Conservation (phyloP, 2,888 invertebrate genomes). For the Coelopa pilipes region DNA sequence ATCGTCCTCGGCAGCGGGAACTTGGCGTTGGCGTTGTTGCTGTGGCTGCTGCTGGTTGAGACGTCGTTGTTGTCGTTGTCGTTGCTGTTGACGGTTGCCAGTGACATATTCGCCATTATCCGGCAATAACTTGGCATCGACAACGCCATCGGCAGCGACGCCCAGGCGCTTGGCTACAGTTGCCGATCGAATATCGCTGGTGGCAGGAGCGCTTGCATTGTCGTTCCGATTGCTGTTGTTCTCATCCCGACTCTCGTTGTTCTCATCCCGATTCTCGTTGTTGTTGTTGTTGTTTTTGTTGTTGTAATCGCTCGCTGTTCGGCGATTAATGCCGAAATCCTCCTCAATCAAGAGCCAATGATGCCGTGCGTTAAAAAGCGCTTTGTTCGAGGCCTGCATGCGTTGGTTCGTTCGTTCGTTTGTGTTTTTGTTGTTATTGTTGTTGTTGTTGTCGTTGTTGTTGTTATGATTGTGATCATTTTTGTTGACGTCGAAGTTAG, state of each 20-base stretch:
- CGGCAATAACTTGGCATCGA: slow-evolving; percentile 21
- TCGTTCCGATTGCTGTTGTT: too few species aligned
- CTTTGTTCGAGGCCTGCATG: slow-evolving; percentile 63
- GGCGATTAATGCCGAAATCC: slow-evolving; percentile 61
- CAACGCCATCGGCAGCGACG: background rate
- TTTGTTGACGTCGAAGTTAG: background rate
- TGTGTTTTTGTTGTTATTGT: slow-evolving; percentile 22
- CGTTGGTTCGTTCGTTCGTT: slow-evolving; percentile 17
- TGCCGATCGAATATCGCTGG: slow-evolving; percentile 21
- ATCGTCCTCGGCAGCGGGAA: slow-evolving; percentile 25
- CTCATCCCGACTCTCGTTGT: slow-evolving; percentile 25
- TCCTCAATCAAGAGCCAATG: slow-evolving; percentile 67
- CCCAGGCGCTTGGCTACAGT: slow-evolving; percentile 24
- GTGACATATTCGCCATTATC: slow-evolving; percentile 41
- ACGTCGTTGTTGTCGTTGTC: background rate
- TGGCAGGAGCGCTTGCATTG: slow-evolving; percentile 39
- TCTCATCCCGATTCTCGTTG: slow-evolving; percentile 14
- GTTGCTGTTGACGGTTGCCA: slow-evolving; percentile 32
- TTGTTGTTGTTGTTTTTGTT: slow-evolving; percentile 39
- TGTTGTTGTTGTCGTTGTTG: slow-evolving; percentile 6
- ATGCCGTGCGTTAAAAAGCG: slow-evolving; percentile 65
- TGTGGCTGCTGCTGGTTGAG: slow-evolving; percentile 16
- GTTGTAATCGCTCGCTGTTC: slow-evolving; percentile 48
- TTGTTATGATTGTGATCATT: slow-evolving; percentile 25
- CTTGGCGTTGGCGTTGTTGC: slow-evolving; percentile 27